Evolutionary conservation across 1,140 invertebrate genomes (phyloP).

Genomic region (Lethrus apterus): DNA sequence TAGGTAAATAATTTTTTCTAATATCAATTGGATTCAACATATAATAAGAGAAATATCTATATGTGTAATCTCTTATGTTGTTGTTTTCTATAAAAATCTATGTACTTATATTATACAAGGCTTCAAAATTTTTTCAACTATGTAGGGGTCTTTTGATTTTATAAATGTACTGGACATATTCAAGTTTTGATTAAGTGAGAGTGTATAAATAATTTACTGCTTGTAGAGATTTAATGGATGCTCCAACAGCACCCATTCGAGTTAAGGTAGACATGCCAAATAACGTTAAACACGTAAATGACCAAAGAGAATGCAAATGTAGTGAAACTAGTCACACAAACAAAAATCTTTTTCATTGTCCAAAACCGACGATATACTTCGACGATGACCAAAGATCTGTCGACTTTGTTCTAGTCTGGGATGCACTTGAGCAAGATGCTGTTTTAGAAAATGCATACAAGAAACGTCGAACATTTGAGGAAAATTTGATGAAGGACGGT

Average conservation of each 20-base stretch:
- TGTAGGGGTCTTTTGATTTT: no score
- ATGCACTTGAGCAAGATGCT: constrained; percentile 46
- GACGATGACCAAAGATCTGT: constrained; percentile 60
- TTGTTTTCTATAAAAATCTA: no score
- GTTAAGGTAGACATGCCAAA: neutral
- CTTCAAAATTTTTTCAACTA: no score
- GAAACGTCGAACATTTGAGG: constrained; percentile 54
- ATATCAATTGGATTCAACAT: neutral
- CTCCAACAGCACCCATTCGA: neutral
- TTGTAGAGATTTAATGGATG: no score
- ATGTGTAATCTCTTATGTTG: neutral
- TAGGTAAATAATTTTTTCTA: constrained; percentile 20
- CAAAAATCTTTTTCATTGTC: constrained; percentile 21
- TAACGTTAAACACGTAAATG: no score
- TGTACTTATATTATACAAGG: no score
- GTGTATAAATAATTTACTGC: no score
- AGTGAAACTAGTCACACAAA: neutral
- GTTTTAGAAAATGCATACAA: constrained; percentile 39
- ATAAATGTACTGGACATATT: no score
- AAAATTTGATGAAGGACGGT: constrained; percentile 59
- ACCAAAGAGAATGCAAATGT: constrained; percentile 2
- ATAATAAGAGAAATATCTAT: neutral
- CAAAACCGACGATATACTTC: constrained; percentile 54
- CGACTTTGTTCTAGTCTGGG: constrained; percentile 73
- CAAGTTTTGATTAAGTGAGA: no score